Conservation (phyloP, 2,888 invertebrate species). For the Mesoligia furuncula region DNA sequence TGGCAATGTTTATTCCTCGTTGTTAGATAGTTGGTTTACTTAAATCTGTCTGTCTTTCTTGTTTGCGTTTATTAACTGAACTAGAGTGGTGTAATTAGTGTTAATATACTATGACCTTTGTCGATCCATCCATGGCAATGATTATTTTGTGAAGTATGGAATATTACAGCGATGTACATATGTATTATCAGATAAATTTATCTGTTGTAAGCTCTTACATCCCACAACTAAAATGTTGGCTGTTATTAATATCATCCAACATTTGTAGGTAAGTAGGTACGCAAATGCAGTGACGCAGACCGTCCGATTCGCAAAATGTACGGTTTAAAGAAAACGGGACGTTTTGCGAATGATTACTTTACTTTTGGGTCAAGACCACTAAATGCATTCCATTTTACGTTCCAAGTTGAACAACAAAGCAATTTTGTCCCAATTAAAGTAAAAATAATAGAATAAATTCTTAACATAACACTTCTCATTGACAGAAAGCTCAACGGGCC, state of each 20-base stretch:
- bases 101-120: constrained; percentile 30
- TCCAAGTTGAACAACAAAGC: not conserved
- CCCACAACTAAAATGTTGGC: not conserved
- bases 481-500: constrained; percentile 92
- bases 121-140: constrained; percentile 16
- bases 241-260: not conserved
- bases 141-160: constrained; percentile 20
- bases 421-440: not conserved
- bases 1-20: constrained; percentile 4
- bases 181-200: constrained; percentile 12
- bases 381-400: not conserved
- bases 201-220: constrained; percentile 16
- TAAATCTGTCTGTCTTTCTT: not conserved
- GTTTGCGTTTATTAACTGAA: constrained; percentile 18
- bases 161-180: constrained; percentile 10
- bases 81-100: constrained; percentile 20
- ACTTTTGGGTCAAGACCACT: not conserved
- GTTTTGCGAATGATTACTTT: no score
- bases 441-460: not conserved
- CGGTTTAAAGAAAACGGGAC: not conserved
- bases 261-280: not conserved
- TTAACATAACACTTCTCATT: constrained; percentile 34
- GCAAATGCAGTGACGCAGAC: constrained; percentile 6
- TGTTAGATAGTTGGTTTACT: not conserved
- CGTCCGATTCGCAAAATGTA: not conserved